phyloP scores from a whole-genome alignment of 2,888 invertebrate genomes.

The Steinernema carpocapsae region DNA sequence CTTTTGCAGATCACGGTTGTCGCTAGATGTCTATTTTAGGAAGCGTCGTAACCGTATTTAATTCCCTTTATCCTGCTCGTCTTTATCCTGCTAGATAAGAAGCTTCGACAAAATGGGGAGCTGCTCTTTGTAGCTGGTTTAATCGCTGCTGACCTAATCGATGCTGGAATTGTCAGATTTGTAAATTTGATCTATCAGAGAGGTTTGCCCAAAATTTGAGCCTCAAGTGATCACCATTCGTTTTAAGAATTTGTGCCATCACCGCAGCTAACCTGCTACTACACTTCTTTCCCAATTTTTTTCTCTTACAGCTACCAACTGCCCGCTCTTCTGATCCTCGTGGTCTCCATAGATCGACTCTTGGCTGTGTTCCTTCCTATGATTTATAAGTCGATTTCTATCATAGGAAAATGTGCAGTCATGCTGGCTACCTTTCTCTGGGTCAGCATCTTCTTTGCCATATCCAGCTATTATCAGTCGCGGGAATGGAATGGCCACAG shows the following conservation, averaged over 20 bases:
- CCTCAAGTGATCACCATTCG: neutral
- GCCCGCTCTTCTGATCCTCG: neutral
- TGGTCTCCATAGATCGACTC: neutral
- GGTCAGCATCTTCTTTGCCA: neutral
- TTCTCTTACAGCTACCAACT: slow-evolving; percentile 3
- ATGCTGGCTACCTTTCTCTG: neutral
- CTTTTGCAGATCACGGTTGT: too few species aligned
- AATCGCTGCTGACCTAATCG: neutral
- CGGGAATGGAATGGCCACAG: neutral
- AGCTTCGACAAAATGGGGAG: neutral
- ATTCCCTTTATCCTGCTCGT: neutral
- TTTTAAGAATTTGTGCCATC: neutral
- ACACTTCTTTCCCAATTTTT: neutral
- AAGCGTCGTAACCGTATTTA: neutral
- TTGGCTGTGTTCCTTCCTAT: neutral
- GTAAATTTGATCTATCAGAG: neutral
- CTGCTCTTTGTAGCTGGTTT: slow-evolving; percentile 11
- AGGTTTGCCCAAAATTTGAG: neutral
- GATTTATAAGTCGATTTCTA: neutral
- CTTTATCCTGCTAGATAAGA: neutral
- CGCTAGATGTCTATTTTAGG: neutral
- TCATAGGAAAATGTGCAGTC: neutral
- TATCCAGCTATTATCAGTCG: neutral
- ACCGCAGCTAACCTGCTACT: neutral
- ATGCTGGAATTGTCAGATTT: neutral